These are phyloP conservation scores for Athene noctua DNA, from an alignment of 2,113 vertebrate genomes.

Conservation along the genomic window DNA sequence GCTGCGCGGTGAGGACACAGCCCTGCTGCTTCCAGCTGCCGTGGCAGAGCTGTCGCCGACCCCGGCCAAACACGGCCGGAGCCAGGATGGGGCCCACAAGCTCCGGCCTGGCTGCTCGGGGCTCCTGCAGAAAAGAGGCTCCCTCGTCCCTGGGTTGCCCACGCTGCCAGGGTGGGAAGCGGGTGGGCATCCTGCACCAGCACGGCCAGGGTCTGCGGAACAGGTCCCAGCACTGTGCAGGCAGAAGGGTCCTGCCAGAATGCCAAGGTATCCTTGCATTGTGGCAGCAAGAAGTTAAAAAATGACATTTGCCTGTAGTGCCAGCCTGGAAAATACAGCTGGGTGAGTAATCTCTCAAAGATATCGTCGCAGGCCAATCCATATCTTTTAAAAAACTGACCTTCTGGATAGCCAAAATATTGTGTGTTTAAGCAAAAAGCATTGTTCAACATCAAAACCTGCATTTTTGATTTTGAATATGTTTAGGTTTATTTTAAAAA, in stretches of 20 bases:
- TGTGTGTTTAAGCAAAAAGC: not conserved
- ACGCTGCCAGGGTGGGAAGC: rapidly evolving
- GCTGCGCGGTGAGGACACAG: rapidly evolving
- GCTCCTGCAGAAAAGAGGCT: not conserved
- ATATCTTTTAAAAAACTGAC: not conserved
- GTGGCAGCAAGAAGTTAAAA: not conserved
- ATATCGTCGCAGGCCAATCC: rapidly evolving
- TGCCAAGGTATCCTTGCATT: too few relatives aligned
- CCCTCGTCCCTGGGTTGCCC: rapidly evolving
- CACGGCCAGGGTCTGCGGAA: rapidly evolving
- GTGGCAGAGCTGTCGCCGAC: not conserved
- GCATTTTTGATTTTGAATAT: not conserved
- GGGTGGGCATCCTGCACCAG: not conserved
- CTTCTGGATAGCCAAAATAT: not conserved
- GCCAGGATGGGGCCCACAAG: rapidly evolving
- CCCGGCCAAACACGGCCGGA: rapidly evolving
- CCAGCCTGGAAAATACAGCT: not conserved
- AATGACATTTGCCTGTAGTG: rapidly evolving
- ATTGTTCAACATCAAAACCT: not conserved
- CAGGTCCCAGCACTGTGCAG: rapidly evolving
- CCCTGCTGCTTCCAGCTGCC: not conserved
- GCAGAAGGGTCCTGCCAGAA: not conserved
- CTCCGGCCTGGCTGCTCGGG: rapidly evolving
- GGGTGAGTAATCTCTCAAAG: not conserved
- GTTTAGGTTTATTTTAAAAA: not conserved